phyloP scores from a whole-genome alignment of 1,140 invertebrate species.

The Eumeta japonica region DNA sequence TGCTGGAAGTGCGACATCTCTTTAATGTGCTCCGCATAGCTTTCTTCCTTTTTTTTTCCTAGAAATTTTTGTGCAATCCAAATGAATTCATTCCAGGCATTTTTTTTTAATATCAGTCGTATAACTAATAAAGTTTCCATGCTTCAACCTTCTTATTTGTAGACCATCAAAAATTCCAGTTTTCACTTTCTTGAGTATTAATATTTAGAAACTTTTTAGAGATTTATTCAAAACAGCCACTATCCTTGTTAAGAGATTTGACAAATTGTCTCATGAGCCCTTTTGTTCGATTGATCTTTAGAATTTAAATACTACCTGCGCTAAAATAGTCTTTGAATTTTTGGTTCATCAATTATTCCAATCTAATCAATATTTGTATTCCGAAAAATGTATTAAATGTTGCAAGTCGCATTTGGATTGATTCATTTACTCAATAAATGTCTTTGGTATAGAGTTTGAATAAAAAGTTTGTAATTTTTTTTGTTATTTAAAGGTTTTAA shows the following conservation, averaged over 20 bases:
- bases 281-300: no score
- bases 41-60: slow-evolving; percentile 8
- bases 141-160: slow-evolving; percentile 9
- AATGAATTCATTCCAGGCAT: slow-evolving; percentile 9
- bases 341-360: no score
- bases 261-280: slow-evolving; percentile 9
- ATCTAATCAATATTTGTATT: no score
- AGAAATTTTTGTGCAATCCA: slow-evolving; percentile 9
- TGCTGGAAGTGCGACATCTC: slow-evolving; percentile 5
- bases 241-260: slow-evolving; percentile 6
- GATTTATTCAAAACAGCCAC: slow-evolving; percentile 8
- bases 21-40: slow-evolving; percentile 6
- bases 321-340: no score
- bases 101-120: slow-evolving; percentile 8
- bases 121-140: slow-evolving; percentile 7
- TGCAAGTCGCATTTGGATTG: no score
- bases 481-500: no score
- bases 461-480: no score
- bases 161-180: slow-evolving; percentile 8
- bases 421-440: no score
- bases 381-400: no score
- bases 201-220: slow-evolving; percentile 7
- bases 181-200: slow-evolving; percentile 5
- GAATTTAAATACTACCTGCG: no score
- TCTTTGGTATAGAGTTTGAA: no score